phyloP scores from a whole-genome alignment of 2,888 invertebrate species.

The Clitarchus hookeri region DNA sequence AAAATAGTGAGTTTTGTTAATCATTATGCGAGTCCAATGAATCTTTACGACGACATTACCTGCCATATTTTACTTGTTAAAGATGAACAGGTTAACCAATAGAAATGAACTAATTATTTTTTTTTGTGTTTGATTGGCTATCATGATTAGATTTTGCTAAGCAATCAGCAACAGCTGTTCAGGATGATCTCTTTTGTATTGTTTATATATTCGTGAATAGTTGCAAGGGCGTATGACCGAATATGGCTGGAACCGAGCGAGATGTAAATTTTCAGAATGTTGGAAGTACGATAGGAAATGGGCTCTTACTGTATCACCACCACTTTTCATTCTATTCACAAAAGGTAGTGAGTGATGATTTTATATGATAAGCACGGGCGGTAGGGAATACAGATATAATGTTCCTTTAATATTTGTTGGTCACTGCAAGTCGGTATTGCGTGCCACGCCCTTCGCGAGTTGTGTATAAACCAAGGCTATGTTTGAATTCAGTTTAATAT shows the following conservation, averaged over 20 bases:
- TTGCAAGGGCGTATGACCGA: slow-evolving; percentile 30
- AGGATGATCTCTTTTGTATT: background rate
- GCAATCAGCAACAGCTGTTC: slow-evolving; percentile 10
- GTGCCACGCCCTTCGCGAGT: too few relatives aligned
- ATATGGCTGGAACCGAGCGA: slow-evolving; percentile 33
- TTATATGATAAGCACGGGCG: background rate
- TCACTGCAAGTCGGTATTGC: too few relatives aligned
- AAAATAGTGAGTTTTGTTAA: too few relatives aligned
- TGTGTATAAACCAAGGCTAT: too few relatives aligned
- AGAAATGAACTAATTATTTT: background rate
- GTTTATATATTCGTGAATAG: background rate
- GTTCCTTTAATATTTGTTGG: too few relatives aligned
- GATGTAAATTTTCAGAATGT: background rate
- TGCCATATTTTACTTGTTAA: too few relatives aligned
- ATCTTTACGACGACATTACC: too few relatives aligned
- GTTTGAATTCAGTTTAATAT: too few relatives aligned
- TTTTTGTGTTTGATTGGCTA: background rate
- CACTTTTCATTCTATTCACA: slow-evolving; percentile 76
- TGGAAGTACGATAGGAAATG: slow-evolving; percentile 39
- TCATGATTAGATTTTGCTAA: background rate
- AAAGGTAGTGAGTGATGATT: slow-evolving; percentile 63
- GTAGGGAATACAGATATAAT: too few relatives aligned
- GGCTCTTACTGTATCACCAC: slow-evolving; percentile 63
- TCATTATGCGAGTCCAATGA: too few relatives aligned
- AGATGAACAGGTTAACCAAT: background rate